Conservation (phyloP, 2,797 vertebrate genomes). For the Pristis pectinata region DNA sequence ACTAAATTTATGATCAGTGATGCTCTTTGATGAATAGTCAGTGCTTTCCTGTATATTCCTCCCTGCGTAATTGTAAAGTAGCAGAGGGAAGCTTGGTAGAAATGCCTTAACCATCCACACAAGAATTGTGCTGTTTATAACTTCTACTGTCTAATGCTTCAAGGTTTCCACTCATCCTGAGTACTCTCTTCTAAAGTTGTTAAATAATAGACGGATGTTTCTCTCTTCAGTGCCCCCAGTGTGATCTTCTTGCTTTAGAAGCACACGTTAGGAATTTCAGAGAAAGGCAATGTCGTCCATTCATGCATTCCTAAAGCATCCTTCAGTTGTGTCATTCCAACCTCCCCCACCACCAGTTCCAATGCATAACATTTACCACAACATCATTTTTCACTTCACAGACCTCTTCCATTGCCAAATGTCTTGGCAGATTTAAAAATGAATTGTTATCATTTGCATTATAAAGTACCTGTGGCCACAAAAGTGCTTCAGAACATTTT, state of each 20-base stretch:
- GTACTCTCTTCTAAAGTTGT: background rate
- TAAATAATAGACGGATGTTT: background rate
- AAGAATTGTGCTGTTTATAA: background rate
- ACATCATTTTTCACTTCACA: too few species aligned
- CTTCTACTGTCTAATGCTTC: background rate
- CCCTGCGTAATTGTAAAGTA: background rate
- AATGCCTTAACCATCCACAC: background rate
- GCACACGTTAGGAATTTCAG: background rate
- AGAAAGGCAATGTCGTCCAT: too few species aligned
- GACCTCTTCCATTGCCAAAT: too few species aligned
- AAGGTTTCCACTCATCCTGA: background rate
- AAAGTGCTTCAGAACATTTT: too few species aligned
- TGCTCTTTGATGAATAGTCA: too few species aligned
- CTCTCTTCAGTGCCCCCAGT: background rate
- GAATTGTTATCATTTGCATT: too few species aligned
- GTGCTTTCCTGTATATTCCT: background rate
- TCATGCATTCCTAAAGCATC: too few species aligned
- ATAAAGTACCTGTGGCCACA: too few species aligned
- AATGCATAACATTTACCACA: too few species aligned
- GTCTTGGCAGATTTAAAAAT: too few species aligned
- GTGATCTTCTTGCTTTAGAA: background rate
- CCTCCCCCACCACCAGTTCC: too few species aligned
- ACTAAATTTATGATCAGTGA: background rate
- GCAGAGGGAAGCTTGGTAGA: background rate
- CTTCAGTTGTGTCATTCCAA: too few species aligned